Evolutionary conservation across 2,888 invertebrate genomes (phyloP).

Genomic region (Apocheima hispidaria): DNA sequence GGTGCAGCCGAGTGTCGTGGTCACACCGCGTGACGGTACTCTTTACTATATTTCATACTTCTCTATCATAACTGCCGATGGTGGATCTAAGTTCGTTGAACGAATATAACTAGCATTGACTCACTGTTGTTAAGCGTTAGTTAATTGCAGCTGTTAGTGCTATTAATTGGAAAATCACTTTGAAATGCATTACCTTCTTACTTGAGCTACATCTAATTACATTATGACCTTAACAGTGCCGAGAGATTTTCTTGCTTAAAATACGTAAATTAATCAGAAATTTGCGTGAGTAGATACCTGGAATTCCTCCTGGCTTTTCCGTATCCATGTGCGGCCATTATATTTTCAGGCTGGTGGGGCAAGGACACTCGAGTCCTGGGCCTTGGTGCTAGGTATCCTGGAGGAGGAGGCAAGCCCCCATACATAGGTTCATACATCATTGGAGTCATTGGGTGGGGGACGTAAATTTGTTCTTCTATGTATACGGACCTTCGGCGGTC

Average conservation of each 20-base stretch:
- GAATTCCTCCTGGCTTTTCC: constrained; percentile 72
- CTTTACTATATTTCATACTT: constrained; percentile 57
- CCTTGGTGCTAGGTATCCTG: constrained; percentile 66
- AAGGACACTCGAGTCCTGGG: constrained; percentile 73
- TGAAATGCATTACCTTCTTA: constrained; percentile 16
- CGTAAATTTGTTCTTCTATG: constrained; percentile 74
- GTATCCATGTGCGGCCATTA: constrained; percentile 61
- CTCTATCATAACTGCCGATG: constrained; percentile 44
- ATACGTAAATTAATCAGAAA: not conserved
- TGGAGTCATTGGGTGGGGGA: constrained; percentile 71
- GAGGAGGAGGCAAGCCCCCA: constrained; percentile 63
- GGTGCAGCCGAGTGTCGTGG: constrained; percentile 50
- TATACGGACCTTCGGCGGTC: constrained; percentile 77
- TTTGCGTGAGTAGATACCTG: constrained; percentile 57
- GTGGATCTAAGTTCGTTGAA: constrained; percentile 27
- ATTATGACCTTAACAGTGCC: not conserved
- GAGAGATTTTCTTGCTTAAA: not conserved
- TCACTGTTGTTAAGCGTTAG: constrained; percentile 10
- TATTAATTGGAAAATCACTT: constrained; percentile 20
- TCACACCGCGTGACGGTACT: constrained; percentile 60
- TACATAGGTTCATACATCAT: constrained; percentile 77
- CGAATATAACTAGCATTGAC: constrained; percentile 21
- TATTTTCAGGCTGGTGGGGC: constrained; percentile 73
- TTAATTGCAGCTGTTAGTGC: constrained; percentile 10
- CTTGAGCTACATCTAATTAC: not conserved